Base-by-base conservation (phyloP, 2,113 vertebrate species). In the Romanogobio albipinnatus region DNA sequence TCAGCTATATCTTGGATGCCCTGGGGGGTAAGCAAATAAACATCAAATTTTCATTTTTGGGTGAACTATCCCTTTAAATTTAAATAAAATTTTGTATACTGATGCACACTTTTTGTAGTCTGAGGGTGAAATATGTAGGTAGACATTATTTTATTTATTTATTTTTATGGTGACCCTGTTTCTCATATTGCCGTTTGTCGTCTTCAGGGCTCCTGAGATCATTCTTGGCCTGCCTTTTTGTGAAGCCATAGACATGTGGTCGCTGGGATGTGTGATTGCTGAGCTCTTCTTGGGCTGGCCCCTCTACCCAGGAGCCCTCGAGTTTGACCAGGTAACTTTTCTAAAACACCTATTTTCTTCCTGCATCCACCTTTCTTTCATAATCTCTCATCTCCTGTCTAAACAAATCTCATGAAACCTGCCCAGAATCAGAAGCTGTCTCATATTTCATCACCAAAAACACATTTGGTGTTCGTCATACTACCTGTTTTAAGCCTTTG, bases 241-340 rank as follows among this genome's bases (percentile, higher is more conserved):
- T 96, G 98, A 99, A 98, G 98, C 98, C 97, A 99, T 99, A 97
- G 98, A 99, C 94, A 99, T 99, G 98, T 99, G 98, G 98, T 99
- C 98, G 1, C 90, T 99, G 88, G 98, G 98, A 90, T 99, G 98
- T 91, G 98, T 99, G 94, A 99, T 99, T 91, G 97, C 98, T 71
- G 98, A 99, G 91, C 95, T 99, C 86, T 99, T 99, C 92, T 96
- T 99, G 89, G 98, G 98, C 92, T 99, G 98, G 98, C 98, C 98
- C 62, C 96, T 99, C 81, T 99, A 99, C 94, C 98, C 98, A 14
- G 98, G 98, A 93, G 97, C 98, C 85, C 94, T 99, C 94, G 98
- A 99, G 94, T 99, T 98, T 87, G 98, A 99, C 92, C 98, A 99
- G 98, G 98, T 99, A 98, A 92, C 58, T 71, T 74, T 61, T 87